Percentiles rank a stretch among this genome's conserved stretches.
These are phyloP conservation scores for Sarcophaga rosellei DNA, from an alignment of 2,888 invertebrate genomes.

Conservation along the genomic window DNA sequence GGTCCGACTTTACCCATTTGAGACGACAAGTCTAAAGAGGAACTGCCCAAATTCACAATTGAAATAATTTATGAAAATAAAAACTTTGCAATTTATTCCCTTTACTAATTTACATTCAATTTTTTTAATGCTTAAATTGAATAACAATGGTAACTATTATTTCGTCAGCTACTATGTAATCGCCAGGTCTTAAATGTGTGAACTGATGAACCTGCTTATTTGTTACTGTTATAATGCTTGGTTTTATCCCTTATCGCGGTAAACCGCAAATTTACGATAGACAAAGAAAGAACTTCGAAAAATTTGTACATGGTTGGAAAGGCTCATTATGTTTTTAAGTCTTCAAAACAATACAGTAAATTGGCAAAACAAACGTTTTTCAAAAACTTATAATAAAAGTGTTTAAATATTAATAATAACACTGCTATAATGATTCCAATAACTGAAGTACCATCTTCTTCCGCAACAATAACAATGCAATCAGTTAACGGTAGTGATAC, in stretches of 20 bases:
- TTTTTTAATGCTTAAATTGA: no score
- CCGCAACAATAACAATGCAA: background rate
- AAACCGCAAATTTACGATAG: background rate
- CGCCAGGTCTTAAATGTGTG: background rate
- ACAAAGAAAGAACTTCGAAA: background rate
- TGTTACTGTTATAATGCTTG: background rate
- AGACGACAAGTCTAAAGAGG: no score
- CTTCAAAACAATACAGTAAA: background rate
- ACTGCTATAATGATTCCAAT: constrained; percentile 8
- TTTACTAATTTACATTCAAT: no score
- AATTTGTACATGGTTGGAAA: background rate
- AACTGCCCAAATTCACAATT: no score
- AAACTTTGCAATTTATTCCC: no score
- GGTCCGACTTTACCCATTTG: no score
- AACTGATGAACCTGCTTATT: background rate
- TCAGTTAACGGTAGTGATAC: constrained; percentile 38
- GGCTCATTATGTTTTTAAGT: background rate
- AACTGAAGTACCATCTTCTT: background rate
- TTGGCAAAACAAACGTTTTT: background rate
- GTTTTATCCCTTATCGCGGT: background rate
- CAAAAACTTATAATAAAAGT: background rate
- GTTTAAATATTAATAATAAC: background rate
- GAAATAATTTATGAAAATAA: no score
- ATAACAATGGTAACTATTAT: no score
- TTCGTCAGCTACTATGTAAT: no score